Evolutionary conservation across 2,113 vertebrate species (phyloP).

Genomic region (Phycodurus eques): DNA sequence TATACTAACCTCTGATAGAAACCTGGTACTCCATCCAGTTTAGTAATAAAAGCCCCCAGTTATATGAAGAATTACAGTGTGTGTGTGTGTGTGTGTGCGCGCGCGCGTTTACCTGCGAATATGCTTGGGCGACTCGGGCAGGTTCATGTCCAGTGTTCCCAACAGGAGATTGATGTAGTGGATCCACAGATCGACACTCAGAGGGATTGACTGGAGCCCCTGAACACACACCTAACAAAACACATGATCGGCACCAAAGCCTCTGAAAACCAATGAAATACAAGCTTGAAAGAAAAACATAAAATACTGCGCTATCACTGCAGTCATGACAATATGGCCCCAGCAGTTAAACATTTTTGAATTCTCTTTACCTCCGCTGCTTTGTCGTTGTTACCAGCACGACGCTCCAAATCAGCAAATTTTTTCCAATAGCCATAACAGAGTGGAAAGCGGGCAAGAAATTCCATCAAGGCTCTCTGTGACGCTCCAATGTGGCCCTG

Average conservation of each 20-base stretch:
- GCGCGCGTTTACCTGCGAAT: constrained; percentile 72
- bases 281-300: neutral
- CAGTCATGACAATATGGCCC: neutral
- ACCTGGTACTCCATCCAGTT: neutral
- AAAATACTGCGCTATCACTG: neutral
- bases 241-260: neutral
- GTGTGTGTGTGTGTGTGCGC: neutral
- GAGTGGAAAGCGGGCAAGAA: constrained; percentile 78
- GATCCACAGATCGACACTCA: constrained; percentile 84
- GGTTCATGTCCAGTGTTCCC: constrained; percentile 76
- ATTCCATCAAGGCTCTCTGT: constrained; percentile 74
- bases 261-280: neutral
- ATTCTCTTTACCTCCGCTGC: constrained; percentile 74
- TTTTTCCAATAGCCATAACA: constrained; percentile 91
- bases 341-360: neutral
- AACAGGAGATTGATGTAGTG: constrained; percentile 81
- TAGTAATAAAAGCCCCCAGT: neutral
- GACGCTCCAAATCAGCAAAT: constrained; percentile 80
- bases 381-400: constrained; percentile 61
- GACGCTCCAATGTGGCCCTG: constrained; percentile 75
- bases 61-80: neutral
- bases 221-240: constrained; percentile 74
- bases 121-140: constrained; percentile 69
- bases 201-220: constrained; percentile 78
- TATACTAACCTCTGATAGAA: too few relatives aligned